Percentiles rank a stretch among this genome's conserved stretches.
These are phyloP conservation scores for Amphipyra berbera DNA, from an alignment of 2,888 invertebrate species.

Conservation along the genomic window DNA sequence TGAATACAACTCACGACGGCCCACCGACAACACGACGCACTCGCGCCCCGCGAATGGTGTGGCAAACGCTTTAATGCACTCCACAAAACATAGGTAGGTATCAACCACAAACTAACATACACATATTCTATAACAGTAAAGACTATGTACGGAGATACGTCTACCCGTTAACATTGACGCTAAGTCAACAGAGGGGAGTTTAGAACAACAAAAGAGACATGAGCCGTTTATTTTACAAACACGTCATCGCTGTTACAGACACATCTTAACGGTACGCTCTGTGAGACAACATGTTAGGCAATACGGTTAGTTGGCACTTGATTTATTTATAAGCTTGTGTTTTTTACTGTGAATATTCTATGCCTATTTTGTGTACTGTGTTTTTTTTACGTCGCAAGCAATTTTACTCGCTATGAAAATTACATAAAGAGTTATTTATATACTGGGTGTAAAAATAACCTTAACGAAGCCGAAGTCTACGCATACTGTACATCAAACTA, in stretches of 20 bases:
- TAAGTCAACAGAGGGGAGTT: slow-evolving; percentile 41
- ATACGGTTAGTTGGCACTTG: slow-evolving; percentile 15
- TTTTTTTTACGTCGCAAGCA: no score
- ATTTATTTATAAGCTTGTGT: no score
- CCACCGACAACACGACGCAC: no score
- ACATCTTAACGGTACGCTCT: slow-evolving; percentile 33
- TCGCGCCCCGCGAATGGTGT: no score
- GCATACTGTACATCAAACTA: no score
- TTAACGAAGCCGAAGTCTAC: no score
- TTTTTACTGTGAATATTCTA: background rate
- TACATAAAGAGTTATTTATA: no score
- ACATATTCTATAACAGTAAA: background rate
- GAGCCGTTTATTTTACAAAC: slow-evolving; percentile 53
- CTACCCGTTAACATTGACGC: slow-evolving; percentile 43
- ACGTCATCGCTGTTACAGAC: slow-evolving; percentile 24
- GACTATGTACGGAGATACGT: slow-evolving; percentile 19
- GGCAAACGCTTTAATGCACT: no score
- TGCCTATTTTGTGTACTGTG: background rate
- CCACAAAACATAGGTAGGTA: background rate
- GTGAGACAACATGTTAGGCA: background rate
- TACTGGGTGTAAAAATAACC: no score
- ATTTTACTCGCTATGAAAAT: no score
- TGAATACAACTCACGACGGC: no score
- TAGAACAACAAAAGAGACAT: slow-evolving; percentile 44
- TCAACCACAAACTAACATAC: background rate